Conservation (phyloP, 2,797 vertebrate genomes). For the Acrossocheilus fasciatus region DNA sequence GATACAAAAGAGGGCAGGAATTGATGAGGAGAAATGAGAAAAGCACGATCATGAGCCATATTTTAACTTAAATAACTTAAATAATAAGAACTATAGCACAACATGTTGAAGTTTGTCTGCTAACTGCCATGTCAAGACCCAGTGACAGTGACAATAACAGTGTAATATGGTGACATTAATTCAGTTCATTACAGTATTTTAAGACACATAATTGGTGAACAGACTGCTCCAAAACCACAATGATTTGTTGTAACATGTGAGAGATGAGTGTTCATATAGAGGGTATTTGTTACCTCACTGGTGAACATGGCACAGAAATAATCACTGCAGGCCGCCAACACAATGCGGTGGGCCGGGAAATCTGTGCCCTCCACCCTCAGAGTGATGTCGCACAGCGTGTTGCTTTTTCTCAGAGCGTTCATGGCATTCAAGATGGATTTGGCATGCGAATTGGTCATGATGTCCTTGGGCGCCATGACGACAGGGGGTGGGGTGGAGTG, state of each 20-base stretch:
- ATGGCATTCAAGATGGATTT: constrained; percentile 98
- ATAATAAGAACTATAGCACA: not conserved
- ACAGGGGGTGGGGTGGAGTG: constrained; percentile 58
- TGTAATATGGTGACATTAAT: not conserved
- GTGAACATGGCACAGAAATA: constrained; percentile 99
- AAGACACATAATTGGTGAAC: not conserved
- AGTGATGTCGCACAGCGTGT: constrained; percentile 97
- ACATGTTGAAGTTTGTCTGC: not conserved
- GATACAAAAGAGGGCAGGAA: not conserved
- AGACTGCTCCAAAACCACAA: not conserved
- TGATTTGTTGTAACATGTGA: not conserved
- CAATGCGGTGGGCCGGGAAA: constrained; percentile 96
- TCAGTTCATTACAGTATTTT: not conserved
- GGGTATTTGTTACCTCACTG: constrained; percentile 86
- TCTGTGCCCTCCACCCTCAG: constrained; percentile 93
- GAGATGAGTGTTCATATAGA: not conserved
- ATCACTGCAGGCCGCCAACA: constrained; percentile 96
- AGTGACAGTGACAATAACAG: not conserved
- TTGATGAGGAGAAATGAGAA: not conserved
- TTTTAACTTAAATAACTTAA: not conserved
- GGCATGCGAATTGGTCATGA: constrained; percentile 99
- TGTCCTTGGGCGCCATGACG: constrained; percentile 96
- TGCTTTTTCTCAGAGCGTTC: constrained; percentile 96
- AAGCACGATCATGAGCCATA: not conserved
- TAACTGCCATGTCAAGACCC: not conserved